Conservation (phyloP, 2,888 invertebrate genomes). For the Adela reaumurella region DNA sequence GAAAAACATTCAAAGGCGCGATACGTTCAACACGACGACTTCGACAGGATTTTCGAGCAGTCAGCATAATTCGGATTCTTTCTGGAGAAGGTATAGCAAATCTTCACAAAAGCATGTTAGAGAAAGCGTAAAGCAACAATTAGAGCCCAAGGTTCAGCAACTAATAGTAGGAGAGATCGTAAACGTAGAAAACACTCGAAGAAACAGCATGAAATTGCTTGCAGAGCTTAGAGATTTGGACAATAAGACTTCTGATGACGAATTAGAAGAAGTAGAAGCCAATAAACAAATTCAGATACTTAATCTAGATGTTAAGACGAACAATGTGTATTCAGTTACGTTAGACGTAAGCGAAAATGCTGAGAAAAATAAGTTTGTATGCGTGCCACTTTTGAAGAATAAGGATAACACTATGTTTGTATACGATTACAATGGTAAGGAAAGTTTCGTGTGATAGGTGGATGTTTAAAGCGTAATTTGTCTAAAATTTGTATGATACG, state of each 20-base stretch:
- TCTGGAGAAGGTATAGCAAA: constrained; percentile 61
- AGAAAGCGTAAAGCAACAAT: constrained; percentile 31
- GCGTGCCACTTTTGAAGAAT: constrained; percentile 32
- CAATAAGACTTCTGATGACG: constrained; percentile 9
- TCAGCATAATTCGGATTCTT: constrained; percentile 58
- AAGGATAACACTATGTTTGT: constrained; percentile 48
- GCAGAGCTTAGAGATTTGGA: constrained; percentile 17
- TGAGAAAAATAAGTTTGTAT: constrained; percentile 42
- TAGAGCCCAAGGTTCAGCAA: constrained; percentile 25
- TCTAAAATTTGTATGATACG: too few species aligned
- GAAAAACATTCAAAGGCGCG: constrained; percentile 59
- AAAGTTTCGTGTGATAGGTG: constrained; percentile 40
- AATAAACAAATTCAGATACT: constrained; percentile 53
- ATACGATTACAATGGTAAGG: constrained; percentile 49
- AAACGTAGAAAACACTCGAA: constrained; percentile 41
- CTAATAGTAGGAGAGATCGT: constrained; percentile 44
- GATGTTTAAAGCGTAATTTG: too few species aligned
- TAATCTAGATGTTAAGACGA: constrained; percentile 48
- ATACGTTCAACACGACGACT: constrained; percentile 64
- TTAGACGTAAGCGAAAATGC: constrained; percentile 38
- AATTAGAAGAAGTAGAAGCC: constrained; percentile 24
- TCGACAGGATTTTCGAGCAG: constrained; percentile 58
- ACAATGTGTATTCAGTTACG: constrained; percentile 48
- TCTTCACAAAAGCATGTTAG: constrained; percentile 37
- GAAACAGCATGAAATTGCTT: constrained; percentile 48